Conservation (phyloP, 2,113 vertebrate genomes). For the Tragelaphus strepsiceros region DNA sequence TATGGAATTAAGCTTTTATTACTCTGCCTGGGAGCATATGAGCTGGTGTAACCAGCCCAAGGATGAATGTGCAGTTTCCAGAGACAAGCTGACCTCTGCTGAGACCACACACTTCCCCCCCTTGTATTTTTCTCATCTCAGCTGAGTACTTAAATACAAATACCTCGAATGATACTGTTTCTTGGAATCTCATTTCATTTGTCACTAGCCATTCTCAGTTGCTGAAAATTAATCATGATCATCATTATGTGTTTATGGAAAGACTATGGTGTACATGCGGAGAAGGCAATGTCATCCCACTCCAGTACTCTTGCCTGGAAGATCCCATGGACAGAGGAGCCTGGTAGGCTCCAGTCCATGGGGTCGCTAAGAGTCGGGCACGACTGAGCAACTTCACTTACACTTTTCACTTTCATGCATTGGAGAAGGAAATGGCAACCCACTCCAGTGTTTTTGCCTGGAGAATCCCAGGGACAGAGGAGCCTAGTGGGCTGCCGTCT, state of each 20-base stretch:
- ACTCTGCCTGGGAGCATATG: neutral
- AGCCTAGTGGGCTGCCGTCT: too few species aligned
- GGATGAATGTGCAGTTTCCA: neutral
- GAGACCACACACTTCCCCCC: neutral
- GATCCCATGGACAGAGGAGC: too few species aligned
- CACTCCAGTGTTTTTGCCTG: too few species aligned
- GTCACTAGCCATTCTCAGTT: neutral
- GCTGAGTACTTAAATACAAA: neutral
- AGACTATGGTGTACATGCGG: neutral
- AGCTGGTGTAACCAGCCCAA: neutral
- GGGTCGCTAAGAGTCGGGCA: too few species aligned
- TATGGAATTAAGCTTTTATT: slow-evolving; percentile 46
- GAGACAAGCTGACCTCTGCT: neutral
- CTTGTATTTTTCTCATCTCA: neutral
- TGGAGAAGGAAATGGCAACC: too few species aligned
- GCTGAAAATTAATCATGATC: slow-evolving; percentile 34
- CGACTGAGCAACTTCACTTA: too few species aligned
- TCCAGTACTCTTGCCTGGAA: too few species aligned
- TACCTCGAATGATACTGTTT: neutral
- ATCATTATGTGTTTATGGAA: neutral
- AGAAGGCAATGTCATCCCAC: too few species aligned
- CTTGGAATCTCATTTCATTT: slow-evolving; percentile 42
- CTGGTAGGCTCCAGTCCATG: too few species aligned
- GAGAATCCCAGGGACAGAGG: too few species aligned
- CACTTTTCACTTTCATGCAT: too few species aligned